Evolutionary conservation across 2,888 invertebrate species (phyloP).

Genomic region (Papilio protenor): DNA sequence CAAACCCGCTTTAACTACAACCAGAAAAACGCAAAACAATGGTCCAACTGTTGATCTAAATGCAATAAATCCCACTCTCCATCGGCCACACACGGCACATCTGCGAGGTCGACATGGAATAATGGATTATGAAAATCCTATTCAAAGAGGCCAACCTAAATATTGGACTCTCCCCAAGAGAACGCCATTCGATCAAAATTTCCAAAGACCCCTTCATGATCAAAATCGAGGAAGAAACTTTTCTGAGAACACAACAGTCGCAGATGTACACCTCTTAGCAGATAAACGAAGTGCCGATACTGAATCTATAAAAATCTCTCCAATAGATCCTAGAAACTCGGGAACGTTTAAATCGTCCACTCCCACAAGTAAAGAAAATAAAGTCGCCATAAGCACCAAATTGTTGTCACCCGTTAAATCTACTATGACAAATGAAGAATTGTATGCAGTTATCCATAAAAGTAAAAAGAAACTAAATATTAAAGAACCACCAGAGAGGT

Average conservation of each 20-base stretch:
- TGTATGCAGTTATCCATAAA: slow-evolving; percentile 91
- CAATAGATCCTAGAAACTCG: slow-evolving; percentile 86
- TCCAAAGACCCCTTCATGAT: slow-evolving; percentile 45
- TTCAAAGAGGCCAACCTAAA: slow-evolving; percentile 71
- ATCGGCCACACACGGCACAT: slow-evolving; percentile 68
- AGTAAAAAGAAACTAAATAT: slow-evolving; percentile 90
- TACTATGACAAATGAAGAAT: slow-evolving; percentile 90
- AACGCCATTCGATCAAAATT: slow-evolving; percentile 57
- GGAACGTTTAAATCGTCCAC: slow-evolving; percentile 88
- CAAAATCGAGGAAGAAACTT: slow-evolving; percentile 57
- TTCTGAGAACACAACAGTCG: slow-evolving; percentile 54
- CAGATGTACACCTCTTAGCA: slow-evolving; percentile 51
- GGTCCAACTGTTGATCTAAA: slow-evolving; percentile 64
- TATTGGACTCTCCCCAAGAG: slow-evolving; percentile 86
- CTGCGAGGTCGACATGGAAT: slow-evolving; percentile 70
- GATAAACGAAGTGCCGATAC: slow-evolving; percentile 53
- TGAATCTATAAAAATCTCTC: slow-evolving; percentile 85
- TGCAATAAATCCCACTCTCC: slow-evolving; percentile 64
- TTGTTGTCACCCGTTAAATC: slow-evolving; percentile 88
- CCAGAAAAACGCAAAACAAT: slow-evolving; percentile 55
- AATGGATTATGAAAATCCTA: slow-evolving; percentile 64
- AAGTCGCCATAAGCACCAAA: slow-evolving; percentile 78
- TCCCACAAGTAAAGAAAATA: slow-evolving; percentile 83
- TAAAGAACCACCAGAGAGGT: slow-evolving; percentile 80
- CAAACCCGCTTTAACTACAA: slow-evolving; percentile 65